Evolutionary conservation across 2,113 vertebrate genomes (phyloP), one percentile per base, ranked within the genome.

Genomic region (Choloepus hoffmanni): DNA sequence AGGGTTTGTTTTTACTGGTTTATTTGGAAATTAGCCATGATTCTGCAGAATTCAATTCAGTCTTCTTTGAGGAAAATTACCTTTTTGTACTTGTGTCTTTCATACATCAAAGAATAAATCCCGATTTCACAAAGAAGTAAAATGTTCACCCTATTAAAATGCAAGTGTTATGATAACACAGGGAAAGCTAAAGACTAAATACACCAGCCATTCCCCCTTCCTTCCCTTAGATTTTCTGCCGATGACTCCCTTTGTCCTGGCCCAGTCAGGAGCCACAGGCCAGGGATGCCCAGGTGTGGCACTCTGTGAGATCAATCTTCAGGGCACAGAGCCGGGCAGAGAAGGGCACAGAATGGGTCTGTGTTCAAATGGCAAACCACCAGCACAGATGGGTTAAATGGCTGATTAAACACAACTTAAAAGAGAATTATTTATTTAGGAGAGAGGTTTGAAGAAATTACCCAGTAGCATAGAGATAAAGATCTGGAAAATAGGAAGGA

Each of bases 1-100:
- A 95, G 79, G 92, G 7, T 90, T 96, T 92, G 76, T 92, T 72
- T 92, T 94, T 92, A 58, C 23, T 68, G 33, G 26, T 81, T 96
- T 86, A 84, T 93, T 90, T 91, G 48, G 21, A 11, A 92, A 84
- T 84, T 74, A 36, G 72, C 79, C 70, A 81, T 70, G 45, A 89
- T 70, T 96, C 89, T 76, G 68, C 85, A 93, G 16, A 97, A 91
- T 89, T 90, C 45, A 76, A 19, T 92, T 78, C 65, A 43, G 21
- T 82, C 53, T 93, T 85, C 24, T 89, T 76, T 78, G 36, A 79
- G 24, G 63, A 79, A 94, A 96, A 89, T 65, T n/a, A 89, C 1
- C 19, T 14, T 81, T 63, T 85, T 70, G 33, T 72, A 72, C 88
- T 65, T 88, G 24, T 87, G 13, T 55, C 45, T 95, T 96, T 92